These are phyloP conservation scores for Pocillopora meandrina DNA, from an alignment of 92 coral and sea anemone species.

Conservation along the genomic window DNA sequence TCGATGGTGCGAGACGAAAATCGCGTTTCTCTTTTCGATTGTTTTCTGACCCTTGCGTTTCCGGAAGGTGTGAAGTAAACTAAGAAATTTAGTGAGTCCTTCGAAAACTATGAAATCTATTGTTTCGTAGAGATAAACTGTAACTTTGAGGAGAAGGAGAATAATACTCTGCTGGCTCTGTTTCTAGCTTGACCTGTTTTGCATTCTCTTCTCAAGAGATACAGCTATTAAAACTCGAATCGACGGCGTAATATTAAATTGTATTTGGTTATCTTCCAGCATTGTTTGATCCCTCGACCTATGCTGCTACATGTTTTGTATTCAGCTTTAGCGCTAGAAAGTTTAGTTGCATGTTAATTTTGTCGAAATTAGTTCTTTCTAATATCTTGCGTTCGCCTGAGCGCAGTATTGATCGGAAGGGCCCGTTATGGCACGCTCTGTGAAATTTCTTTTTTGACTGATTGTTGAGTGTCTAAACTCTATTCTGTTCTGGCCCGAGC, in stretches of 20 bases:
- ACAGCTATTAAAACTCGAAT: constrained; percentile 10
- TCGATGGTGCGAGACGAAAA: constrained; percentile 23
- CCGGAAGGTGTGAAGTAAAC: constrained; percentile 12
- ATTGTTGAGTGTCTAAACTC: constrained; percentile 4
- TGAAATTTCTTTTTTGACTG: constrained; percentile 24
- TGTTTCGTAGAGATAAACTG: constrained; percentile 9
- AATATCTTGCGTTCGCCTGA: constrained; percentile 16
- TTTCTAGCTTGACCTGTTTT: constrained; percentile 4
- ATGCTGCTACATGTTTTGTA: neutral
- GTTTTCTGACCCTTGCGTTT: constrained; percentile 32
- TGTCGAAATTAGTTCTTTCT: constrained; percentile 28
- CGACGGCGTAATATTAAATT: neutral
- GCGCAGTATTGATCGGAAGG: constrained; percentile 10
- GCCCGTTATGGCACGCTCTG: constrained; percentile 42
- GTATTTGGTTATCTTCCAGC: constrained; percentile 71
- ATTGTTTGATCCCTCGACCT: constrained; percentile 47
- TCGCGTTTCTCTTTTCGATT: constrained; percentile 4
- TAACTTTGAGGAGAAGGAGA: neutral
- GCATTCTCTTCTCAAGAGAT: constrained; percentile 28
- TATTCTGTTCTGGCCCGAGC: constrained; percentile 2
- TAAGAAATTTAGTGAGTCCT: neutral
- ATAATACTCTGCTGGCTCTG: neutral
- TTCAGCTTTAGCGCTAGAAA: neutral
- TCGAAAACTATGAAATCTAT: neutral
- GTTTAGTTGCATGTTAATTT: neutral